Evolutionary conservation across 1,140 invertebrate species (phyloP), one percentile per base, ranked within the genome.

Genomic region (Drosophila rhopaloa): DNA sequence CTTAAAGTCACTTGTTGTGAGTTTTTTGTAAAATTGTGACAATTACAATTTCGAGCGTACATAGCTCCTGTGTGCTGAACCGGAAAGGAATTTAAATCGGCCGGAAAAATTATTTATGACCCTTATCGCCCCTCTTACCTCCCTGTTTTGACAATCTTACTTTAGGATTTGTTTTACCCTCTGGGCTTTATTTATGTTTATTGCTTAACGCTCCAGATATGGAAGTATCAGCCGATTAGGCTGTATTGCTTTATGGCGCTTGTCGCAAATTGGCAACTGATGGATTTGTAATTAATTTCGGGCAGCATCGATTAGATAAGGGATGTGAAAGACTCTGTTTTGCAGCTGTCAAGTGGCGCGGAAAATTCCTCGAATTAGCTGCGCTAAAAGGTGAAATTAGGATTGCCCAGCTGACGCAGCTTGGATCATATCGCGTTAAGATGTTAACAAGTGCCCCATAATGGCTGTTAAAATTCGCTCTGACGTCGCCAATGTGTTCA

Each of bases 231-330:
- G 16, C 29, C 19, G 68, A 71, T 71, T 58, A 58, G 11, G 43
- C 41, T 55, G 5, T 53, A 81, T 63, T 65, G 62, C 51, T 66
- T 85, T 86, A 85, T 61, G 82, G 65, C 70, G 51, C 57, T 75
- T 37, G 59, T 73, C 62, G 76, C 47, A 86, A 84, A 86, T 85
- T 61, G 68, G 37, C 60, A 44, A 8, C 53, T 86, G 70, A 85
- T 85, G 83, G 83, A 48, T 74, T 88, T 76, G 76, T 82, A 85
- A 85, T 85, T 88, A 82, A 79, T 67, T 71, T 66, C 13, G 5
- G 44, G 32, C 37, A 24, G 35, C 43, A 37, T 43, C 40, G 82
- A 86, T 86, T 79, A 86, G 74, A 85, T 85, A 53, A 38, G 57
- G 59, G 43, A 58, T 63, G 67, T 32, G 60, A 60, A 71, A 60